These are phyloP conservation scores for Nematolebias whitei DNA, from an alignment of 2,113 vertebrate genomes.

Conservation along the genomic window DNA sequence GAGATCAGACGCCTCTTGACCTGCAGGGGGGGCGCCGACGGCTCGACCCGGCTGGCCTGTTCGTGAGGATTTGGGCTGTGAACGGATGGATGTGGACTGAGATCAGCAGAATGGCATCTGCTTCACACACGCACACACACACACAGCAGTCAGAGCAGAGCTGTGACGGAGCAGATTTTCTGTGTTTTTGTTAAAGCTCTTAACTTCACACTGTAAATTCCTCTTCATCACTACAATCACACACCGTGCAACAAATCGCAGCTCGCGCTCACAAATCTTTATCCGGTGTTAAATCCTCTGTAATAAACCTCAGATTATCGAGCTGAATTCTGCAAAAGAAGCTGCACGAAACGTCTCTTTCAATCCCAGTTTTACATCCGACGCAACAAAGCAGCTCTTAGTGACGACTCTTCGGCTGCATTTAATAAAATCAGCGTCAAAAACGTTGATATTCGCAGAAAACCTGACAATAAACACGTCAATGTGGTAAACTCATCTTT, in stretches of 20 bases:
- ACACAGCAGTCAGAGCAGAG: constrained; percentile 45
- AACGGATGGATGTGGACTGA: constrained; percentile 63
- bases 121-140: constrained; percentile 48
- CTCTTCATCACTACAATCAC: constrained; percentile 9
- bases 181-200: constrained; percentile 19
- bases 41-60: constrained; percentile 17
- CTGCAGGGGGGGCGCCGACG: constrained; percentile 17
- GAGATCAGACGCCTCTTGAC: constrained; percentile 35
- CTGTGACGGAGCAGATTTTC: constrained; percentile 43
- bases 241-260: background rate
- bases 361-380: background rate
- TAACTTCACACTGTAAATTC: constrained; percentile 16
- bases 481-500: no score
- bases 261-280: background rate
- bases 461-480: no score
- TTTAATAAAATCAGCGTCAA: background rate
- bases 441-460: no score
- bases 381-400: background rate
- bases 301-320: background rate
- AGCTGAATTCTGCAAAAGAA: background rate
- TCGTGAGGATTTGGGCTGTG: constrained; percentile 37
- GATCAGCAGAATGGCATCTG: constrained; percentile 72
- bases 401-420: background rate
- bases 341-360: background rate
- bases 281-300: background rate